These are phyloP conservation scores for Arvicanthis niloticus DNA, from an alignment of 2,113 vertebrate genomes.

Conservation along the genomic window DNA sequence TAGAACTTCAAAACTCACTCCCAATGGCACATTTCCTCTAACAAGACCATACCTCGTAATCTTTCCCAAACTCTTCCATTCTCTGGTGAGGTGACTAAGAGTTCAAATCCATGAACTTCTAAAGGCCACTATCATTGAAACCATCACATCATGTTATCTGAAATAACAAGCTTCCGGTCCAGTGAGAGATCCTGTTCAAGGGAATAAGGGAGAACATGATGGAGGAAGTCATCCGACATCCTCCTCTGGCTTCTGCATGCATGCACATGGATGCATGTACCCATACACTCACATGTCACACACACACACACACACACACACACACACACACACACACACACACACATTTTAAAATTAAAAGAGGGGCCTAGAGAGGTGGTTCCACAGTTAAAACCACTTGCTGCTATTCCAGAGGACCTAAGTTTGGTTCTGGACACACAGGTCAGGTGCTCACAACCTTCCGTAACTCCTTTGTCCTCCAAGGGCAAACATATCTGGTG, in stretches of 20 bases:
- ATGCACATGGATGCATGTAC: background rate
- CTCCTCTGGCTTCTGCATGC: background rate
- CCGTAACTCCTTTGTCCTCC: background rate
- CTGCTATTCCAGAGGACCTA: too few species aligned
- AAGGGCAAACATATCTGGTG: background rate
- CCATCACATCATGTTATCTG: background rate
- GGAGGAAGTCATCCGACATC: background rate
- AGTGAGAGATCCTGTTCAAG: background rate
- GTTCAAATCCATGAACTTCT: background rate
- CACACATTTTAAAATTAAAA: too few species aligned
- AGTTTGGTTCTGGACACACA: too few species aligned
- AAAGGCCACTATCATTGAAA: background rate
- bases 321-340: background rate
- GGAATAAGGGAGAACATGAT: background rate
- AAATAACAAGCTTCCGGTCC: background rate
- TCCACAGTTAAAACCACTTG: too few species aligned
- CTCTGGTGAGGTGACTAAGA: background rate
- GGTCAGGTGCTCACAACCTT: too few species aligned
- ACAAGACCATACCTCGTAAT: background rate
- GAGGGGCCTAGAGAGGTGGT: too few species aligned
- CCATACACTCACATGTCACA: background rate
- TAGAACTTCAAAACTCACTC: background rate
- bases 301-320: background rate
- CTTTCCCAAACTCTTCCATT: background rate
- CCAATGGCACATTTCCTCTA: background rate